Evolutionary conservation across 2,888 invertebrate genomes (phyloP), one percentile per base, ranked within the genome.

Genomic region (Troides helena): DNA sequence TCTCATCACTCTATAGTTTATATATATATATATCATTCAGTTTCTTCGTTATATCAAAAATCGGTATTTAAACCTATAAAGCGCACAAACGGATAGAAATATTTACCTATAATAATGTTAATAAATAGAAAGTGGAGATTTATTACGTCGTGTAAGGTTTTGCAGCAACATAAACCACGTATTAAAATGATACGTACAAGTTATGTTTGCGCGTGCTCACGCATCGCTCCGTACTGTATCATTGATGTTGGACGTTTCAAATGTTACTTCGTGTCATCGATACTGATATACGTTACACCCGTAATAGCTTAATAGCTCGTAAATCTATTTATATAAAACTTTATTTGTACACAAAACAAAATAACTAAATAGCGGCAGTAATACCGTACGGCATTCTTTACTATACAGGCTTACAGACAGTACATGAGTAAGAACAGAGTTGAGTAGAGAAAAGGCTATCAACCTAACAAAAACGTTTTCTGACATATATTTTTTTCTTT

Each of bases 161-260:
- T n/a, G 25, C 68, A 1, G 67, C 43, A 68, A 67, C 65, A 43
- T 25, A 56, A 65, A 62, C n/a, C 71, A 71, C 50, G 72, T 67
- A 63, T 43, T 17, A 73, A 73, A 74, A 43, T 72, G 66, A 75
- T 72, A 73, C 69, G 65, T 66, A 62, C 21, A 68, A 72, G 74
- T 78, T 77, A 76, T 71, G 71, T 74, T 72, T 72, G 76, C 74
- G 75, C 78, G 78, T 79, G 79, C 78, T 70, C 74, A 70, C 69
- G 71, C 73, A 74, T 73, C 60, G 66, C 71, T 43, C 30, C 65
- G 72, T 71, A 69, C 77, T 81, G 77, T 71, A 79, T 80, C 78
- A 79, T 77, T 64, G 74, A 79, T 77, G 75, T 71, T 71, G 72
- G 77, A 73, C 67, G 73, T 76, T 76, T 74, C 71, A 70, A 50